Base-by-base conservation (phyloP, 2,888 invertebrate species). In the Rapana venosa region DNA sequence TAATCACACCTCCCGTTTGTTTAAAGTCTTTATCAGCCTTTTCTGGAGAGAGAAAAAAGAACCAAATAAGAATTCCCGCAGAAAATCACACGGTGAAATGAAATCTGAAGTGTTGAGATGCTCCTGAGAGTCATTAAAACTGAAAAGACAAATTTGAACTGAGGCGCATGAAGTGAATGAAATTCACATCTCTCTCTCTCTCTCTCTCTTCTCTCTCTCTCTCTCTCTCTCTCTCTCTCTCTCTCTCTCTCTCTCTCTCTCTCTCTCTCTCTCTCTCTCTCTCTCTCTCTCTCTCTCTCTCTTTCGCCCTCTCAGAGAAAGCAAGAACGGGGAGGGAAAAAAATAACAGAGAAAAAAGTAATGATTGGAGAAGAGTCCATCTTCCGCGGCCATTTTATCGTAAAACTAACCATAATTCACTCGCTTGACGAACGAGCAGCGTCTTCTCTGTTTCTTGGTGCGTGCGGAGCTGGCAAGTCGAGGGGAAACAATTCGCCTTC, bases 401-500 rank as follows among this genome's bases (percentile, higher is more conserved):
- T 77, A 77, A 77, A 88, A 32, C 81, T 47, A 70, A 66, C 87
- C 61, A 70, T 87, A 87, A 70, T 74, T 87, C 74, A 87, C 74
- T 66, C 74, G 30, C 32, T 47, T 61, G 86, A 86, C 56, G 32
- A 86, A 61, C 61, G 32, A 61, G 84, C 61, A n/a, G 56, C 77
- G 85, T 56, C 84, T 70, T 83, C 47, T 35, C 70, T 66, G 89
- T 77, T 89, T 70, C 70, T 26, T 66, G 84, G 79, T 36, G 89
- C 89, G 89, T 74, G 85, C 70, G 89, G 85, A 70, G 74, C 85
- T 22, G 85, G 89, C 74, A 89, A 89, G 85, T 89, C 89, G 85
- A 89, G 89, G 89, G 89, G 74, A 89, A 89, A 66, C 84, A 85
- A 84, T 56, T 74, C 89, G 47, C 74, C 83, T 74, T 85, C 89